Conservation (phyloP, 2,888 invertebrate species). For the Epirrhoe tristata region DNA sequence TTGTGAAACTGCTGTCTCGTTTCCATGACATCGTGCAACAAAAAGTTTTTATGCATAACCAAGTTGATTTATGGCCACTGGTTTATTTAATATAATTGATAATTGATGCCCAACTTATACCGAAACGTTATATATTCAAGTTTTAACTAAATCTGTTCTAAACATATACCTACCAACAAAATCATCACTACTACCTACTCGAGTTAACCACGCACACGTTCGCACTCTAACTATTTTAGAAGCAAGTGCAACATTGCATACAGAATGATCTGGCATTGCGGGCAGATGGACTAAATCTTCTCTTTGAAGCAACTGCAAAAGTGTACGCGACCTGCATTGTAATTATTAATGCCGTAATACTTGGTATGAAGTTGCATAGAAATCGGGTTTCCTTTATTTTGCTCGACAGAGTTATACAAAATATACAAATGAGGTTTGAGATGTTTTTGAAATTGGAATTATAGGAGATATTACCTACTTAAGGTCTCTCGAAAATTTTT, state of each 20-base stretch:
- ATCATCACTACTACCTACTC: not conserved
- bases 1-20: too few relatives aligned
- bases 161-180: not conserved
- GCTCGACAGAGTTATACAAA: not conserved
- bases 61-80: too few relatives aligned
- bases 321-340: conserved; percentile 58
- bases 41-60: too few relatives aligned
- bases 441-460: not conserved
- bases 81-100: too few relatives aligned
- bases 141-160: not conserved
- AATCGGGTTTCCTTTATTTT: conserved; percentile 42
- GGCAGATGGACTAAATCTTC: conserved; percentile 47
- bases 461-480: not conserved
- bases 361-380: conserved; percentile 48
- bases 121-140: not conserved
- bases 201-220: conserved; percentile 39
- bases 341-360: conserved; percentile 61
- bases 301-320: conserved; percentile 54
- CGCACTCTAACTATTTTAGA: conserved; percentile 40
- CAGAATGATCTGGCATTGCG: conserved; percentile 52
- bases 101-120: too few relatives aligned
- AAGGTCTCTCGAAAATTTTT: not conserved
- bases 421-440: not conserved
- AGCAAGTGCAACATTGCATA: conserved; percentile 56
- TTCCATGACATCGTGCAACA: too few relatives aligned